Percentiles rank a stretch among this genome's conserved stretches.
phyloP scores from a whole-genome alignment of 2,113 vertebrate genomes.

The Pygoscelis adeliae region DNA sequence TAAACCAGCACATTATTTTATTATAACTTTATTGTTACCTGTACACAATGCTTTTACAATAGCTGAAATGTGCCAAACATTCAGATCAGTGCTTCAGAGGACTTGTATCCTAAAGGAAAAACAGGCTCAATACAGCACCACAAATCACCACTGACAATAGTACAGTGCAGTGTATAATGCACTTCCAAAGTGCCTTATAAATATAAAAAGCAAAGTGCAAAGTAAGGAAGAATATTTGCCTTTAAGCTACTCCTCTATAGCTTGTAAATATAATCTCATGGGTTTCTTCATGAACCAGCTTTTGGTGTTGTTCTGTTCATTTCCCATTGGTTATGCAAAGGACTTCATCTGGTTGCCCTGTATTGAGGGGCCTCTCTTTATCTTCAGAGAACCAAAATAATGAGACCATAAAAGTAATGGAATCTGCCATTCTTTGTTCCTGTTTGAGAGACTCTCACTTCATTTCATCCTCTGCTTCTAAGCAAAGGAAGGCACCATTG shows the following conservation, averaged over 20 bases:
- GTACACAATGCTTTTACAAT: not conserved
- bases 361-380: not conserved
- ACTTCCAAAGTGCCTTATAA: slow-evolving; percentile 11
- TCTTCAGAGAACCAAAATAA: not conserved
- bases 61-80: slow-evolving; percentile 12
- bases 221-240: not conserved
- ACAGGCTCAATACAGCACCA: not conserved
- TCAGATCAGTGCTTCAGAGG: not conserved
- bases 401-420: not conserved
- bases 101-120: slow-evolving; percentile 34
- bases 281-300: not conserved
- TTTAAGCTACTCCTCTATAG: not conserved
- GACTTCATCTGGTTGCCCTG: not conserved
- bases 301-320: not conserved
- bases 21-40: slow-evolving; percentile 28
- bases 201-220: slow-evolving; percentile 8
- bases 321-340: not conserved
- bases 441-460: not conserved
- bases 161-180: not conserved
- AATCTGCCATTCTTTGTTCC: not conserved
- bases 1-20: slow-evolving; percentile 21
- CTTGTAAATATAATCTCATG: not conserved
- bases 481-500: not conserved
- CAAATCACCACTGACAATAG: not conserved
- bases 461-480: not conserved